A percentile compares a stretch with the other conserved stretches of the same genome.
phyloP scores from a whole-genome alignment of 2,888 invertebrate genomes.

The Limnephilus rhombicus region DNA sequence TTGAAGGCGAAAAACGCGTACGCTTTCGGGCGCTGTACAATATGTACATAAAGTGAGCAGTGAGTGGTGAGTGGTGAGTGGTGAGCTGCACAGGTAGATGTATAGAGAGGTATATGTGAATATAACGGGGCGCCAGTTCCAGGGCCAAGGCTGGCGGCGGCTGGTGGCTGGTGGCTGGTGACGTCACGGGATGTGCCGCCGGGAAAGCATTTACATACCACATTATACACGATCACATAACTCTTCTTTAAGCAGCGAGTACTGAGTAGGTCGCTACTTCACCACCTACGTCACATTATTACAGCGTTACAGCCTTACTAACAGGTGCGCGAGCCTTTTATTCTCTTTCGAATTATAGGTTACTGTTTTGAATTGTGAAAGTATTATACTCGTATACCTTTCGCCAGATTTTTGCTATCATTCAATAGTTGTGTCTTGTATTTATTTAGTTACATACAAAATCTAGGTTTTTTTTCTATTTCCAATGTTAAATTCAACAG shows the following conservation, averaged over 20 bases:
- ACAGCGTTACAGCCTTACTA: background rate
- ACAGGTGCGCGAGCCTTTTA: background rate
- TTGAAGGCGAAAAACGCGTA: background rate
- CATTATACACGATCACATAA: constrained; percentile 16
- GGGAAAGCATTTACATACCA: constrained; percentile 37
- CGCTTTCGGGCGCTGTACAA: background rate
- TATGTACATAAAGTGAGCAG: background rate
- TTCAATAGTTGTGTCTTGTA: background rate
- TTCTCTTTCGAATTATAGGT: background rate
- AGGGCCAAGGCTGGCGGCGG: constrained; percentile 37
- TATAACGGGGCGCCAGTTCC: constrained; percentile 24
- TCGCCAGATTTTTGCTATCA: background rate
- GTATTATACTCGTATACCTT: background rate
- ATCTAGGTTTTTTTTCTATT: background rate
- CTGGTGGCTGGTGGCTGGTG: constrained; percentile 16
- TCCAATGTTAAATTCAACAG: background rate
- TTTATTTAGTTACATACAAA: background rate
- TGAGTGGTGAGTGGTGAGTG: background rate
- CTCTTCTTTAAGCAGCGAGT: background rate
- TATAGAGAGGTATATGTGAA: background rate
- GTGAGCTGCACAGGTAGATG: background rate
- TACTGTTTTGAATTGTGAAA: background rate
- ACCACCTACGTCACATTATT: constrained; percentile 2
- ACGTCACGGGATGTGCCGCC: constrained; percentile 38
- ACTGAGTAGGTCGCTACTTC: background rate